Percentiles rank a stretch among this genome's conserved stretches.
Evolutionary conservation across 2,797 vertebrate genomes (phyloP).

Genomic region (Clarias platycephalus): DNA sequence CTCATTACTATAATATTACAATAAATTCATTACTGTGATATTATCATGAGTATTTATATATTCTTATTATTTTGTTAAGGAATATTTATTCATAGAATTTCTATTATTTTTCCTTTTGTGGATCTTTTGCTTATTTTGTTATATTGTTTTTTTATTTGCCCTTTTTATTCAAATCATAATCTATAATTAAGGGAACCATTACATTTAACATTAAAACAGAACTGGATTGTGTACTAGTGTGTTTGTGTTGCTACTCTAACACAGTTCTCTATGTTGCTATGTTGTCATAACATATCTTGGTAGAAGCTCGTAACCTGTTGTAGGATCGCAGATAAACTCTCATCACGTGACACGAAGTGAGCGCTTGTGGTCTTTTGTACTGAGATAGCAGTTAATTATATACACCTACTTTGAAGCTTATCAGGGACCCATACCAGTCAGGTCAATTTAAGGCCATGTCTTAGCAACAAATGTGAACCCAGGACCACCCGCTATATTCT

Average conservation of each 20-base stretch:
- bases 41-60: not conserved
- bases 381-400: not conserved
- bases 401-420: not conserved
- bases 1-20: not conserved
- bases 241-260: not conserved
- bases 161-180: not conserved
- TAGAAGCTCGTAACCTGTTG: not conserved
- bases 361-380: not conserved
- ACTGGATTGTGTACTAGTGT: not conserved
- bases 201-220: not conserved
- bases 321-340: not conserved
- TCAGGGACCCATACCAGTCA: not conserved
- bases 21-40: not conserved
- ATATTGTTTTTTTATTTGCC: not conserved
- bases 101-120: not conserved
- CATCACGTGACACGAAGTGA: not conserved
- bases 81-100: not conserved
- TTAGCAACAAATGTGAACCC: not conserved
- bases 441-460: conserved; percentile 1
- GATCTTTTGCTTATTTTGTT: not conserved
- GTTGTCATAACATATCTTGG: not conserved
- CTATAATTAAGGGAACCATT: not conserved
- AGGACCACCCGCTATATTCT: not conserved
- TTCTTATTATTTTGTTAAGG: not conserved
- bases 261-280: not conserved